Percentiles rank a stretch among this genome's conserved stretches.
Evolutionary conservation across 2,113 vertebrate genomes (phyloP).

Genomic region (Oreochromis spilurus): DNA sequence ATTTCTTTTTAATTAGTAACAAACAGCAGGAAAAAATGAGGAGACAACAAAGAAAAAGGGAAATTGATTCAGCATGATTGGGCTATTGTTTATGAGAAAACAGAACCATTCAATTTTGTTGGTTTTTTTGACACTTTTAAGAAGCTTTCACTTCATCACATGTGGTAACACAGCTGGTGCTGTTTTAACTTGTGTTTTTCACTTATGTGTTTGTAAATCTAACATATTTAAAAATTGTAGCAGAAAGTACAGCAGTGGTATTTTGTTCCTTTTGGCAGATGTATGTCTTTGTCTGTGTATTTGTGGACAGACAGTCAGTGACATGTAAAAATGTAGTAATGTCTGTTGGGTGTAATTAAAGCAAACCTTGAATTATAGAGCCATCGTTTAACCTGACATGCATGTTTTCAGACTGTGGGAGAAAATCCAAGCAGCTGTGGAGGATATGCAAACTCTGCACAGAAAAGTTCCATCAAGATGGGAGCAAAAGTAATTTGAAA

Average conservation of each 20-base stretch:
- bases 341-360: background rate
- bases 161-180: background rate
- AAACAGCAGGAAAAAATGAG: background rate
- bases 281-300: background rate
- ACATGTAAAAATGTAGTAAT: background rate
- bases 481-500: background rate
- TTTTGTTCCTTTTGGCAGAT: background rate
- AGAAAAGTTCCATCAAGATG: background rate
- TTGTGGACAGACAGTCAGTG: background rate
- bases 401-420: background rate
- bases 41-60: background rate
- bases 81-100: background rate
- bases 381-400: background rate
- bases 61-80: conserved; percentile 16
- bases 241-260: background rate
- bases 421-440: background rate
- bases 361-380: background rate
- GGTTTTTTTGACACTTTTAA: background rate
- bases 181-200: background rate
- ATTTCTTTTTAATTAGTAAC: conserved; percentile 1
- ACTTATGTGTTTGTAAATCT: background rate
- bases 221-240: background rate
- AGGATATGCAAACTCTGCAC: background rate
- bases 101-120: background rate
- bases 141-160: background rate